These are phyloP conservation scores for Balearica regulorum DNA, from an alignment of 2,797 vertebrate genomes.

Conservation along the genomic window DNA sequence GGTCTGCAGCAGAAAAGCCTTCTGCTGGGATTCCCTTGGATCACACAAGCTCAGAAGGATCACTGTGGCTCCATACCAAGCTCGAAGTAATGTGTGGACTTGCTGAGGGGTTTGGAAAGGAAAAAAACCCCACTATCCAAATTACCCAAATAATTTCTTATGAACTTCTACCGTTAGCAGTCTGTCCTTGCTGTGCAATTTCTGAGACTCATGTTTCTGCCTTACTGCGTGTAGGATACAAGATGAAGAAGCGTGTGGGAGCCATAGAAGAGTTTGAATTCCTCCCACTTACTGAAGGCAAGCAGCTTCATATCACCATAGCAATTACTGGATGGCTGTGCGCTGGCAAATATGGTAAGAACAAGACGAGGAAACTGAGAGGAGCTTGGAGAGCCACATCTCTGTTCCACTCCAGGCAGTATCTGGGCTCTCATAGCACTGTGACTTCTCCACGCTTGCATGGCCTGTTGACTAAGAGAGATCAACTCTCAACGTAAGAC, in stretches of 20 bases:
- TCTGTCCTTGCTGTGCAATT: neutral
- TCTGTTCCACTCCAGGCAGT: neutral
- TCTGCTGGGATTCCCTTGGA: neutral
- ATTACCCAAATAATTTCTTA: neutral
- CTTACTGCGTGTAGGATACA: slow-evolving; percentile 83
- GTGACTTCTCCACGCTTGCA: neutral
- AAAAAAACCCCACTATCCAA: neutral
- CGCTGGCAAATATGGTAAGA: slow-evolving; percentile 92
- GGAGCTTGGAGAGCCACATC: neutral
- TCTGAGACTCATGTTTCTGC: neutral
- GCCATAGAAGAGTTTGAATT: slow-evolving; percentile 97
- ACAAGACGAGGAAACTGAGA: neutral
- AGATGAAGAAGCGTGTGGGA: slow-evolving; percentile 97
- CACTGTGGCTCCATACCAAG: neutral
- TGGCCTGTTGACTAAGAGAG: neutral
- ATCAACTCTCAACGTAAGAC: rapidly evolving
- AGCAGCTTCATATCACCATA: slow-evolving; percentile 89
- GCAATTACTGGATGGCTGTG: slow-evolving; percentile 95
- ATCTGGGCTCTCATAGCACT: neutral
- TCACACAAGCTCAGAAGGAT: neutral
- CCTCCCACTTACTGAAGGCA: slow-evolving; percentile 87
- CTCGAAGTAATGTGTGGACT: neutral
- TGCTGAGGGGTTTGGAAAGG: neutral
- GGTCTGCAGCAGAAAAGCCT: neutral
- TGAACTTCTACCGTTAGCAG: neutral